Evolutionary conservation across 2,113 vertebrate genomes (phyloP), one percentile per base, ranked within the genome.

Genomic region (Plecotus auritus): DNA sequence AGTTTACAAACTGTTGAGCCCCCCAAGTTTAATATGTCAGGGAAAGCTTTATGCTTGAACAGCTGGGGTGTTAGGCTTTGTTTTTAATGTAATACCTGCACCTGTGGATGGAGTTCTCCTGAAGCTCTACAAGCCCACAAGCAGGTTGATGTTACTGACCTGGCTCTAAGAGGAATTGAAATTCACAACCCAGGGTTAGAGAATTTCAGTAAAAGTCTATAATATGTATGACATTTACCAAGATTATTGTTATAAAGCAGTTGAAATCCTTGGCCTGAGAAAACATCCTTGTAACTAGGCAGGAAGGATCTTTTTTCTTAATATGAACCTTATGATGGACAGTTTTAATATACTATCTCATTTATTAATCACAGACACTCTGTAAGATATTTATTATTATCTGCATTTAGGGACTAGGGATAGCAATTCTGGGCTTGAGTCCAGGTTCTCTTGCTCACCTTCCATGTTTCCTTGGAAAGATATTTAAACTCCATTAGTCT

Each of bases 401-500:
- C 59, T 85, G 10, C 4, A 92, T 92, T 94, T 85, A 49, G 40
- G 72, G 40, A 94, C 28, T 90, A 76, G 12, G 22, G 76, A 82
- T 80, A 90, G 20, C 7, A 67, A 30, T 88, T 88, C 18, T 95
- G 54, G 80, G 42, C 54, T 95, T 69, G 28, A 83, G 8, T 82
- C 22, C 84, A 96, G 70, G 14, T 61, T 73, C 35, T 84, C 7
- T 51, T 76, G 17, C 32, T 94, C 69, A 74, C 13, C 30, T 73
- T 70, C 45, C 37, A 47, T 56, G 32, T 85, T 90, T 96, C 72
- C 40, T 93, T 56, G 66, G 47, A 72, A 97, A 95, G 73, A 80
- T 92, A 93, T 56, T 96, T 90, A 90, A 95, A 81, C 7, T 59
- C 22, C 22, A 85, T 96, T 92, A 85, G 35, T 96, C 18, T 95